A percentile compares a stretch with the other conserved stretches of the same genome.
Conservation (phyloP, 2,113 vertebrate species). For the Myxocyprinus asiaticus region DNA sequence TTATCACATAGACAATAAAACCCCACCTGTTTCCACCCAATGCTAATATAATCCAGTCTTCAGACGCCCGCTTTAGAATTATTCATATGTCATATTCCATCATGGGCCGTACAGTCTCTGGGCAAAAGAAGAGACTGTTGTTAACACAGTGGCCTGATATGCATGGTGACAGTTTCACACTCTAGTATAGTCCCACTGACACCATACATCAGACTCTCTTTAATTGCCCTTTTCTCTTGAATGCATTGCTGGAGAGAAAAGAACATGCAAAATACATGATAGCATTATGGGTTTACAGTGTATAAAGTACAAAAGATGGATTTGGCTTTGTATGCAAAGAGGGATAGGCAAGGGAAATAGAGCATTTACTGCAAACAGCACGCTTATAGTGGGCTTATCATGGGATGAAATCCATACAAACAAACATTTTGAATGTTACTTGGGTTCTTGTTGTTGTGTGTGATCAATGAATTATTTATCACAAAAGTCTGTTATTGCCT, state of each 20-base stretch:
- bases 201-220: constrained; percentile 63
- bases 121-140: constrained; percentile 62
- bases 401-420: no score
- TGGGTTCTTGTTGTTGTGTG: neutral
- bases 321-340: neutral
- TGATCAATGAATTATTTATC: constrained; percentile 28
- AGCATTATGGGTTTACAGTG: neutral
- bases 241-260: constrained; percentile 60
- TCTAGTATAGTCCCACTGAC: constrained; percentile 72
- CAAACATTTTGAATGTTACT: neutral
- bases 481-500: constrained; percentile 16
- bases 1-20: constrained; percentile 74
- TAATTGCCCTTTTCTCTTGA: constrained; percentile 65
- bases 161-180: constrained; percentile 73
- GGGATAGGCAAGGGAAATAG: no score
- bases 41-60: constrained; percentile 74
- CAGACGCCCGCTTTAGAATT: constrained; percentile 62
- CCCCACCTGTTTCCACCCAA: constrained; percentile 73
- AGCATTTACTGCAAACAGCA: no score
- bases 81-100: constrained; percentile 66
- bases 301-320: neutral
- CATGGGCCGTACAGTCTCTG: constrained; percentile 45
- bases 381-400: no score
- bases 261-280: constrained; percentile 51
- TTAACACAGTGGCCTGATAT: constrained; percentile 69